phyloP scores from a whole-genome alignment of 2,888 invertebrate genomes.

The Antheraea assamensis region DNA sequence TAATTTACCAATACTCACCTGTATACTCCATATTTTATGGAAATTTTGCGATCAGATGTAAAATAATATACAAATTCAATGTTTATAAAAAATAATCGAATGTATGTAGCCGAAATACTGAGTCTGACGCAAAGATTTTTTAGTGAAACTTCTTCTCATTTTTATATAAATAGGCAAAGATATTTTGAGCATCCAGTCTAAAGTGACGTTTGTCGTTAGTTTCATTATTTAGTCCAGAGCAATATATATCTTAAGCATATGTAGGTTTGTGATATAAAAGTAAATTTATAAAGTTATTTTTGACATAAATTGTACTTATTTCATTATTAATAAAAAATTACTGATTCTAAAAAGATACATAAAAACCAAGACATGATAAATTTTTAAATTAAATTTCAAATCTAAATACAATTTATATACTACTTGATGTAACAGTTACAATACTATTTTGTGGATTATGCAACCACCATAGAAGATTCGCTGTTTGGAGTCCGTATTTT shows the following conservation, averaged over 20 bases:
- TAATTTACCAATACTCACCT: constrained; percentile 49
- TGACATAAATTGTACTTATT: not conserved
- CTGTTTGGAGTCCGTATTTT: too few relatives aligned
- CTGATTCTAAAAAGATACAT: not conserved
- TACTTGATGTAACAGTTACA: not conserved
- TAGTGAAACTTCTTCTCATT: constrained; percentile 17
- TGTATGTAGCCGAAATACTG: constrained; percentile 62
- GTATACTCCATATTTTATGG: constrained; percentile 69
- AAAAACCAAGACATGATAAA: not conserved
- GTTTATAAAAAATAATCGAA: constrained; percentile 76
- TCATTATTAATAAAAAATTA: not conserved
- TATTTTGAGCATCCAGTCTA: not conserved
- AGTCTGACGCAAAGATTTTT: constrained; percentile 78
- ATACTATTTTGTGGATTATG: not conserved
- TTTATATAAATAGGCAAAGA: constrained; percentile 3
- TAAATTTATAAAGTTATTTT: too few relatives aligned
- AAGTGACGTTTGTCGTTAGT: not conserved
- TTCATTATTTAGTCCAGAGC: not conserved
- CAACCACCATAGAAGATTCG: too few relatives aligned
- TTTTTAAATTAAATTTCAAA: not conserved
- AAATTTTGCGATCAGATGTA: constrained; percentile 39
- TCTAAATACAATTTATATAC: not conserved
- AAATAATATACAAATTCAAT: constrained; percentile 50
- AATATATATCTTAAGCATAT: not conserved
- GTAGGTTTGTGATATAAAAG: not conserved